These are phyloP conservation scores for Dinomys branickii DNA, from an alignment of 2,113 vertebrate species.

Conservation along the genomic window DNA sequence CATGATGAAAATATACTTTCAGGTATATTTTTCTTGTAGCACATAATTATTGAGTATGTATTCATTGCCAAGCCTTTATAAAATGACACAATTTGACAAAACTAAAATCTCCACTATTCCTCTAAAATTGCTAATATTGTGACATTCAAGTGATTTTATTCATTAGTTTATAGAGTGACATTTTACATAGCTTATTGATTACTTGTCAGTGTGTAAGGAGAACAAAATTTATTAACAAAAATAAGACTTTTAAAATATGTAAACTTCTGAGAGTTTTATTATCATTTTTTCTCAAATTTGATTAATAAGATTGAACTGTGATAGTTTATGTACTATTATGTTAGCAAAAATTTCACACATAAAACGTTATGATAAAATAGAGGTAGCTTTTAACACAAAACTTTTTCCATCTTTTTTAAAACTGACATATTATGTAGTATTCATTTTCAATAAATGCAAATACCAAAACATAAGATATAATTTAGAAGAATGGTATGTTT, in stretches of 20 bases:
- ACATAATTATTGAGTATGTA: neutral
- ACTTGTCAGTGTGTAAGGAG: neutral
- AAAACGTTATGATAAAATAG: neutral
- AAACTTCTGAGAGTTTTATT: neutral
- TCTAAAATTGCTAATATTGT: neutral
- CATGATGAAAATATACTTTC: neutral
- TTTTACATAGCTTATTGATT: neutral
- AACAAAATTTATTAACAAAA: neutral
- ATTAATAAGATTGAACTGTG: slow-evolving; percentile 4
- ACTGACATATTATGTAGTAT: neutral
- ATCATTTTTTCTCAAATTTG: neutral
- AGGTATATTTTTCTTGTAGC: neutral
- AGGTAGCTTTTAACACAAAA: neutral
- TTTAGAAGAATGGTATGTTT: neutral
- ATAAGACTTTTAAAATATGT: slow-evolving; percentile 1
- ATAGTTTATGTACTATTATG: neutral
- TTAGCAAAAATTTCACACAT: neutral
- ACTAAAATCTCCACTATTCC: neutral
- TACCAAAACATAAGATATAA: neutral
- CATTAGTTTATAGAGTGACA: neutral
- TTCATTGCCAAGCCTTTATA: neutral
- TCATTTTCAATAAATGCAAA: neutral
- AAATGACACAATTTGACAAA: neutral
- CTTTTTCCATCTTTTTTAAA: neutral
- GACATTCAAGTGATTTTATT: neutral